phyloP scores from a whole-genome alignment of 2,797 vertebrate species.

The Melanotaenia nigrans region DNA sequence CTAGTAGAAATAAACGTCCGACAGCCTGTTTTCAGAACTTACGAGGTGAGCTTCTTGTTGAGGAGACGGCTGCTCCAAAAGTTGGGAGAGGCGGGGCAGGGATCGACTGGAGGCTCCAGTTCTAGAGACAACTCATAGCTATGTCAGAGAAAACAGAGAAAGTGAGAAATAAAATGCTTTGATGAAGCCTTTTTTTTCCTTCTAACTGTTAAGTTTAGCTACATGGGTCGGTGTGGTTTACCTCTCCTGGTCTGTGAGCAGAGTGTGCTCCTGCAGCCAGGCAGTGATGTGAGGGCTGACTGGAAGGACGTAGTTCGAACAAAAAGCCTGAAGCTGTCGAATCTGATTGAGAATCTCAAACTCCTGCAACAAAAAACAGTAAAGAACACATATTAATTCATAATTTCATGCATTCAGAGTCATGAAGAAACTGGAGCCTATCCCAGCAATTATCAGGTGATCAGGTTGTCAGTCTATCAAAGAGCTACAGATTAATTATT shows the following conservation, averaged over 20 bases:
- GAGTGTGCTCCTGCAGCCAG: constrained; percentile 80
- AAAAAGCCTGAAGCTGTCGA: constrained; percentile 86
- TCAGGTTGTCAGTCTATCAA: no score
- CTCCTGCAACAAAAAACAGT: constrained; percentile 76
- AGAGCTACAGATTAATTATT: background rate
- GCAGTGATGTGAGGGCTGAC: constrained; percentile 64
- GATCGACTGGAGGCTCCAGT: constrained; percentile 88
- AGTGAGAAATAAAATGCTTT: background rate
- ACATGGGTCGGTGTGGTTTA: constrained; percentile 46
- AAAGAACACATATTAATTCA: background rate
- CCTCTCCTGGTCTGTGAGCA: constrained; percentile 91
- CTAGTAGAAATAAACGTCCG: background rate
- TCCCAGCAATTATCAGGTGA: background rate
- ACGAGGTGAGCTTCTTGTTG: constrained; percentile 86
- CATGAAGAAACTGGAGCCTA: background rate
- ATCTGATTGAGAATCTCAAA: constrained; percentile 90
- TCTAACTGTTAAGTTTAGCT: background rate
- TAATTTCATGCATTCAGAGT: no score
- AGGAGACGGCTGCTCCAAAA: constrained; percentile 82
- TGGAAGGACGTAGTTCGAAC: constrained; percentile 81
- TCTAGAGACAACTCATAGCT: constrained; percentile 89
- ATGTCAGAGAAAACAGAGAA: constrained; percentile 13
- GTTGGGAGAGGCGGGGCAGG: constrained; percentile 86
- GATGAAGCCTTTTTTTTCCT: background rate
- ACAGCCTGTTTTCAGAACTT: constrained; percentile 60